Conservation (phyloP, 2,797 vertebrate genomes). For the Gobio occitaniae region DNA sequence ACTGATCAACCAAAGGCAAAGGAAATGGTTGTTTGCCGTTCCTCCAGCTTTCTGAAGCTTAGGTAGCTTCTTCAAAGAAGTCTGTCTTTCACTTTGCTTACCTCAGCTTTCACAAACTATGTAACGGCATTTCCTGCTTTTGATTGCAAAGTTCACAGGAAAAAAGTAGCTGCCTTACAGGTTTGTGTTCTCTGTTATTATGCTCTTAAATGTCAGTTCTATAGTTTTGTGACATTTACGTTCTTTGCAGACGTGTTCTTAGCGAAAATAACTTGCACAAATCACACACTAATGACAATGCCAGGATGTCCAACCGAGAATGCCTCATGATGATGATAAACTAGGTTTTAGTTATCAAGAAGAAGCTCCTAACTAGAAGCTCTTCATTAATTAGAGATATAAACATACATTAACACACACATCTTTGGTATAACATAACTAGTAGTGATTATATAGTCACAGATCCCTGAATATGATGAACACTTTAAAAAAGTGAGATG, state of each 20-base stretch:
- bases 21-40: not conserved
- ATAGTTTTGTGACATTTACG: constrained; percentile 1
- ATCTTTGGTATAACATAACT: not conserved
- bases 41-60: not conserved
- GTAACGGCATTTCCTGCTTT: constrained; percentile 11
- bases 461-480: not conserved
- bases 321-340: not conserved
- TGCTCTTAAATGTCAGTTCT: not conserved
- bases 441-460: not conserved
- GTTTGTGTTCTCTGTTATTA: not conserved
- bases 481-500: not conserved
- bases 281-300: not conserved
- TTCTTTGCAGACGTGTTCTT: not conserved
- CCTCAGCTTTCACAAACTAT: not conserved
- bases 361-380: not conserved
- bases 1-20: not conserved
- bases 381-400: not conserved
- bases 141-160: not conserved
- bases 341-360: not conserved
- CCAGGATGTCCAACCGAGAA: not conserved
- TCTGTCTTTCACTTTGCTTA: not conserved
- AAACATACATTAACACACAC: not conserved
- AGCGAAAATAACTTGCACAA: not conserved
- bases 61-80: not conserved
- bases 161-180: not conserved